phyloP scores from a whole-genome alignment of 2,888 invertebrate genomes.

The Nomada flava region DNA sequence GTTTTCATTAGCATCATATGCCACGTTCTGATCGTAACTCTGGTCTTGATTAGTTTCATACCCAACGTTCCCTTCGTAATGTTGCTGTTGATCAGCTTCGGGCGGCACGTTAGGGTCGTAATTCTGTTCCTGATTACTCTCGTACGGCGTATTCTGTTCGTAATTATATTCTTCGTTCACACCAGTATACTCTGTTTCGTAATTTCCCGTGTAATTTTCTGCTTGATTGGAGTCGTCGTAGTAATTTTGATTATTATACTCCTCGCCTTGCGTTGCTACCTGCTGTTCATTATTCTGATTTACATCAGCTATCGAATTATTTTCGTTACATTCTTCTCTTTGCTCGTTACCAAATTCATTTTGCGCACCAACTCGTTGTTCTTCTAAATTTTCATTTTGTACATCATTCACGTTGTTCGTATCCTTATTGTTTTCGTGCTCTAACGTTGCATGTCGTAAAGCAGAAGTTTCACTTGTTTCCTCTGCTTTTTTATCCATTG shows the following conservation, averaged over 20 bases:
- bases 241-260: constrained; percentile 46
- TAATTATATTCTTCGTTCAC: constrained; percentile 34
- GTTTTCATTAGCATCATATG: constrained; percentile 28
- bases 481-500: not conserved
- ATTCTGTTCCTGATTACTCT: constrained; percentile 6
- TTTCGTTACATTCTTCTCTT: not conserved
- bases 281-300: constrained; percentile 24
- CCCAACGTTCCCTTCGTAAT: constrained; percentile 8
- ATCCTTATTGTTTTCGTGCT: not conserved
- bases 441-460: not conserved
- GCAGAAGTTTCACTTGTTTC: not conserved
- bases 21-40: constrained; percentile 44
- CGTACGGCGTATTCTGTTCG: constrained; percentile 44
- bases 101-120: not conserved
- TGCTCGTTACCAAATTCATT: constrained; percentile 12
- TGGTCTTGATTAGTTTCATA: not conserved
- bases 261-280: not conserved
- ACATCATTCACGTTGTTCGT: not conserved
- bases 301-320: not conserved
- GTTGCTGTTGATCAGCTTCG: constrained; percentile 1
- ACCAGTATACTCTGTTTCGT: not conserved
- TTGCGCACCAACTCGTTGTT: not conserved
- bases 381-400: not conserved
- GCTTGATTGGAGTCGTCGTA: constrained; percentile 39
- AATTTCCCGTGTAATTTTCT: not conserved